These are phyloP conservation scores for Ammodytes dubius DNA, from an alignment of 2,113 vertebrate species.

Conservation along the genomic window DNA sequence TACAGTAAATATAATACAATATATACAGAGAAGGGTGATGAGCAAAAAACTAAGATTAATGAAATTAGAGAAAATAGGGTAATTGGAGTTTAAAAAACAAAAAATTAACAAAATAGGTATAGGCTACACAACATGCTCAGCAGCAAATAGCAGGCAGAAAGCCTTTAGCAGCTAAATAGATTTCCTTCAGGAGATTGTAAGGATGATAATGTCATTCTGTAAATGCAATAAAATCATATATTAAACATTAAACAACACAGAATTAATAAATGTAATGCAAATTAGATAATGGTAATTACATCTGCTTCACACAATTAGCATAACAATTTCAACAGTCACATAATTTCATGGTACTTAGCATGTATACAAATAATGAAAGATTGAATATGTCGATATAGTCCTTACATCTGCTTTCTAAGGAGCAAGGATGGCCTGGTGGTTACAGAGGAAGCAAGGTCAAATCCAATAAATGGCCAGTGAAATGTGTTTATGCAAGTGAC, in stretches of 20 bases:
- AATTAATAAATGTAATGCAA: too few species aligned
- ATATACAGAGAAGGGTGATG: background rate
- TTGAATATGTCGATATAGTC: constrained; percentile 9
- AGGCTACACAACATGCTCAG: background rate
- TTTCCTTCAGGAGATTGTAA: background rate
- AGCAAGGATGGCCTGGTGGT: constrained; percentile 4
- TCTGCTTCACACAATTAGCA: background rate
- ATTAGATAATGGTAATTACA: too few species aligned
- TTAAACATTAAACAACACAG: too few species aligned
- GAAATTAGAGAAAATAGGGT: background rate
- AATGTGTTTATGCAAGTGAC: constrained; percentile 19
- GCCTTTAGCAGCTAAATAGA: background rate
- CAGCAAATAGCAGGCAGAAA: background rate
- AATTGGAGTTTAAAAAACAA: background rate
- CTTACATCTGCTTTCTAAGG: constrained; percentile 29
- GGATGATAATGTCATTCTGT: too few species aligned
- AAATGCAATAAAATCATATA: too few species aligned
- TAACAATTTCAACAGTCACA: too few species aligned
- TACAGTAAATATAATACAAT: background rate
- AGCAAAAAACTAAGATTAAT: background rate
- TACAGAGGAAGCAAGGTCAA: constrained; percentile 9
- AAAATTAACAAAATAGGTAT: too few species aligned
- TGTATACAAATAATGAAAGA: constrained; percentile 7
- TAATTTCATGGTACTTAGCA: background rate
- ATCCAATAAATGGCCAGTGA: background rate